Percentiles rank a stretch among this genome's conserved stretches.
phyloP scores from a whole-genome alignment of 2,797 vertebrate species.

The Echeneis naucrates region DNA sequence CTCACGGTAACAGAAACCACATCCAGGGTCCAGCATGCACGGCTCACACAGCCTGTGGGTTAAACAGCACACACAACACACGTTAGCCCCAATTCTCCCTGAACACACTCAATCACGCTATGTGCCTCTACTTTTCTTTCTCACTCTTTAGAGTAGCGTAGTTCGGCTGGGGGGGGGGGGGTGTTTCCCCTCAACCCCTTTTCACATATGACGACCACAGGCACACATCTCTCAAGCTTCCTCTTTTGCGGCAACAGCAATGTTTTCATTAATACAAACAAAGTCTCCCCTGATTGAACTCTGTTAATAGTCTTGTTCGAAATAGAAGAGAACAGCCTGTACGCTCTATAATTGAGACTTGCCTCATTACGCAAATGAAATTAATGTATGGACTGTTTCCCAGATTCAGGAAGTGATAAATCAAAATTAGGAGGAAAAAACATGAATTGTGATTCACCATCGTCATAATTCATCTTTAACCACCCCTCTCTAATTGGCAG shows the following conservation, averaged over 20 bases:
- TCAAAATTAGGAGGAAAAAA: constrained; percentile 1
- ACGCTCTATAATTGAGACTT: constrained; percentile 8
- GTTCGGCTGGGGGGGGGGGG: too few relatives aligned
- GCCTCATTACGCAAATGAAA: constrained; percentile 31
- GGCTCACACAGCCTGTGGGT: constrained; percentile 90
- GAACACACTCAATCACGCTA: too few relatives aligned
- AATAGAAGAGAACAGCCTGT: not conserved
- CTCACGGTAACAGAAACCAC: constrained; percentile 96
- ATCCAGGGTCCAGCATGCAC: constrained; percentile 96
- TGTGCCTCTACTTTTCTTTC: too few relatives aligned
- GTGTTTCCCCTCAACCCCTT: too few relatives aligned
- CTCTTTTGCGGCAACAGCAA: too few relatives aligned
- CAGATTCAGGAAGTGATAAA: constrained; percentile 18
- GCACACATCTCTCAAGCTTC: too few relatives aligned
- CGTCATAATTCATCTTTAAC: not conserved
- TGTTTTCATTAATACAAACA: too few relatives aligned
- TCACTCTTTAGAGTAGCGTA: too few relatives aligned
- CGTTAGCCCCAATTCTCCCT: not conserved
- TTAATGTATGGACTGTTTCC: constrained; percentile 7
- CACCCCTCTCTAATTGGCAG: not conserved
- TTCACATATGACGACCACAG: too few relatives aligned
- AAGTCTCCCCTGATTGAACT: not conserved
- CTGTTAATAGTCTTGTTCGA: not conserved
- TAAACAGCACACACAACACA: not conserved
- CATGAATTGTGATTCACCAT: not conserved